These are phyloP conservation scores for Agrotis ipsilon DNA, from an alignment of 2,888 invertebrate species.

Conservation along the genomic window DNA sequence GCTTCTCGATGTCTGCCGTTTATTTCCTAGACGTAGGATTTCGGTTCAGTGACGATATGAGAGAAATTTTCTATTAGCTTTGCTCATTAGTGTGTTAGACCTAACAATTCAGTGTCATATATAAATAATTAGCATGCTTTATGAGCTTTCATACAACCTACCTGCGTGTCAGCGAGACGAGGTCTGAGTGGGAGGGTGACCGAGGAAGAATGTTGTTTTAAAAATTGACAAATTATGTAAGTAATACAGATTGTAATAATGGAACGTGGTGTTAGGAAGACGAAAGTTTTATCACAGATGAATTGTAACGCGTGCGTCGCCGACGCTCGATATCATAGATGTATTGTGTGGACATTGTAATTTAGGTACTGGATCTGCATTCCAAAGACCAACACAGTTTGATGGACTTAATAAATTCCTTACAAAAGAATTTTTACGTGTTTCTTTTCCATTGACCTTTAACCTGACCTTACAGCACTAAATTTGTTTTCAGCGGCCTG, in stretches of 20 bases:
- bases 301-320: constrained; percentile 59
- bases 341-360: constrained; percentile 77
- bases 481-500: no score
- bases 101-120: constrained; percentile 76
- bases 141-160: constrained; percentile 73
- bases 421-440: constrained; percentile 65
- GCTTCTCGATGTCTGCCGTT: constrained; percentile 82
- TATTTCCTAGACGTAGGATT: constrained; percentile 70
- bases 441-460: constrained; percentile 12
- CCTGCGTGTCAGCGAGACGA: constrained; percentile 60
- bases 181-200: constrained; percentile 34
- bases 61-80: constrained; percentile 70
- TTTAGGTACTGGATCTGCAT: constrained; percentile 87
- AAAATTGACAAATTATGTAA: constrained; percentile 59
- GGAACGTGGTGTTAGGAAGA: constrained; percentile 60
- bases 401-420: constrained; percentile 87
- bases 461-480: background rate
- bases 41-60: constrained; percentile 64
- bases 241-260: constrained; percentile 52
- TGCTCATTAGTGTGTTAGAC: constrained; percentile 79
- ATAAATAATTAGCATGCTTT: constrained; percentile 79
- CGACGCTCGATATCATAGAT: constrained; percentile 75
- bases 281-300: constrained; percentile 62
- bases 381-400: constrained; percentile 89
- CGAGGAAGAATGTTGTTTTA: constrained; percentile 56